Conservation (phyloP, 2,797 vertebrate genomes). For the Lacerta agilis region DNA sequence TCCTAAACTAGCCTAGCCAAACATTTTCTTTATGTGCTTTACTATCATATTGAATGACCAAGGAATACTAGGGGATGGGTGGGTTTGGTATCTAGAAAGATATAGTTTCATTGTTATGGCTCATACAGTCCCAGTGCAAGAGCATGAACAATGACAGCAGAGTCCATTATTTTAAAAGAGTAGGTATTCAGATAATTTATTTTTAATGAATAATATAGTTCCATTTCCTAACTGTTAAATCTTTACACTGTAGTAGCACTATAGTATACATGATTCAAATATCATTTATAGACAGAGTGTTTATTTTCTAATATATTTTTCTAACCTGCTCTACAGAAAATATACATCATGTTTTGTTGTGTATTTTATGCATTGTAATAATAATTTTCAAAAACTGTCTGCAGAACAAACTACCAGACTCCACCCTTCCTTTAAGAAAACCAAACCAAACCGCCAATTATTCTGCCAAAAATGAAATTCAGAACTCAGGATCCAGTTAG, state of each 20-base stretch:
- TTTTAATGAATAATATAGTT: slow-evolving; percentile 9
- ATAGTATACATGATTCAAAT: neutral
- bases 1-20: neutral
- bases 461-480: neutral
- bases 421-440: neutral
- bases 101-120: neutral
- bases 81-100: neutral
- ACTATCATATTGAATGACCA: neutral
- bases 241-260: neutral
- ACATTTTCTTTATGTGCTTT: neutral
- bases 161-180: neutral
- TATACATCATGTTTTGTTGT: neutral
- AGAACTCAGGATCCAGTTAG: neutral
- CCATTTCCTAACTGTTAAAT: neutral
- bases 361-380: neutral
- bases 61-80: neutral
- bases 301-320: neutral
- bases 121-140: neutral
- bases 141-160: neutral
- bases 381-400: neutral
- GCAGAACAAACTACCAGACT: neutral
- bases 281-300: neutral
- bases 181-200: slow-evolving; percentile 3
- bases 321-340: neutral
- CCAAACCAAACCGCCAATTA: neutral